Conservation (phyloP, 1,140 invertebrate species). For the Pseudomyrmex flavicornis region DNA sequence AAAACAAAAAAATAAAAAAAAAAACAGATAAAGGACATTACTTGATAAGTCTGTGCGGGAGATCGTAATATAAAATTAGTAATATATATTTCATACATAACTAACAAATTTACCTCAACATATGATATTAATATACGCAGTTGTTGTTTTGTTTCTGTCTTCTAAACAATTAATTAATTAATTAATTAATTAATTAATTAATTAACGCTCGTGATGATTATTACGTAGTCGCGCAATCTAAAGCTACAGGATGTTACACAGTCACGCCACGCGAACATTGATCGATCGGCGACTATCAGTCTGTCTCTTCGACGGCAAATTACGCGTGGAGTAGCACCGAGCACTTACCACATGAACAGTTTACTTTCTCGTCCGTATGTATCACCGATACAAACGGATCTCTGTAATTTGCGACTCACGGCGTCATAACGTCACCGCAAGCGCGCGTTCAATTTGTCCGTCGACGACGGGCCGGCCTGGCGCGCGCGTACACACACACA, state of each 20-base stretch:
- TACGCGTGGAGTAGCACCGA: not conserved
- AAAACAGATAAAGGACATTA: no score
- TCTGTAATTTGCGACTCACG: constrained; percentile 46
- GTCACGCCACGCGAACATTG: not conserved
- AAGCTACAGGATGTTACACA: not conserved
- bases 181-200: no score
- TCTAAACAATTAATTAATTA: no score
- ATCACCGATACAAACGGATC: constrained; percentile 45
- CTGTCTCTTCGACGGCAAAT: constrained; percentile 9
- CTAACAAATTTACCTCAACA: no score
- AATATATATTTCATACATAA: no score
- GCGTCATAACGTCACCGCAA: constrained; percentile 50
- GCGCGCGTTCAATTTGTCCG: constrained; percentile 52
- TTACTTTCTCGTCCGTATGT: constrained; percentile 32
- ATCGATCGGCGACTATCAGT: not conserved
- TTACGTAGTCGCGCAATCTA: not conserved
- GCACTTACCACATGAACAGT: constrained; percentile 12
- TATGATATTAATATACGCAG: no score
- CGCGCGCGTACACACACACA: no score
- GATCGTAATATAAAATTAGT: no score
- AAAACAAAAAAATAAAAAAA: no score
- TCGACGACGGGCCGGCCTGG: not conserved
- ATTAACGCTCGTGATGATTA: no score
- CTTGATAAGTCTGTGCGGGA: no score
- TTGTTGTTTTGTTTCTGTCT: no score